Evolutionary conservation across 2,113 vertebrate genomes (phyloP), one percentile per base, ranked within the genome.

Genomic region (Hemibagrus wyckioides): DNA sequence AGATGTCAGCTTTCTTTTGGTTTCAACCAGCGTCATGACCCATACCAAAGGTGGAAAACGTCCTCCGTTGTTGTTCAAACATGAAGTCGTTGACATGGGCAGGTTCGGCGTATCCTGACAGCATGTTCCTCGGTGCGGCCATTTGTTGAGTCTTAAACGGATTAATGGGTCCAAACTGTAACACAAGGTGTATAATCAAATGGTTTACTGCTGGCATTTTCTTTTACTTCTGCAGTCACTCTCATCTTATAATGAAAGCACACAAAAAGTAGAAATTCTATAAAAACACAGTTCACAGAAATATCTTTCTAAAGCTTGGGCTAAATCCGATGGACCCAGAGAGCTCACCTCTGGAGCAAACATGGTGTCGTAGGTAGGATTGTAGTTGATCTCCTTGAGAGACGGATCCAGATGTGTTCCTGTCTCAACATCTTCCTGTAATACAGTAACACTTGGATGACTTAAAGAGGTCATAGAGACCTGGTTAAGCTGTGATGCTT

Each of bases 1-100:
- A 48, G 9, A 48, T 48, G 44, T 48, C 44, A 48, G 44, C 6
- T 7, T 48, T 61, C 25, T 23, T 25, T 25, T 61, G 59, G 25
- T n/a, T 61, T 61, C 23, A 61, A 14, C 61, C 33, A 30, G 61
- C 15, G 19, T 73, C 69, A 73, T 0, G 39, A 75, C 23, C 11
- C 21, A 91, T 92, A 99, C 98, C 98, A 63, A 95, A 99, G 4
- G 98, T 98, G 87, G 96, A 97, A 93, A 99, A 99, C 4, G 98
- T 99, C 91, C 98, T 97, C 88, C 98, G 95, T 90, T 99, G 98
- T 83, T 99, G 97, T 88, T 99, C 98, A 94, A 99, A 99, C 98
- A 99, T 99, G 87, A 99, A 99, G 90, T 99, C 97, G 77, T 99
- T 99, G 91, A 99, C 96, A 52, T 99, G 98, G 88, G 98, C 96